phyloP scores from a whole-genome alignment of 1,140 invertebrate genomes.

The Luehdorfia chinensis region DNA sequence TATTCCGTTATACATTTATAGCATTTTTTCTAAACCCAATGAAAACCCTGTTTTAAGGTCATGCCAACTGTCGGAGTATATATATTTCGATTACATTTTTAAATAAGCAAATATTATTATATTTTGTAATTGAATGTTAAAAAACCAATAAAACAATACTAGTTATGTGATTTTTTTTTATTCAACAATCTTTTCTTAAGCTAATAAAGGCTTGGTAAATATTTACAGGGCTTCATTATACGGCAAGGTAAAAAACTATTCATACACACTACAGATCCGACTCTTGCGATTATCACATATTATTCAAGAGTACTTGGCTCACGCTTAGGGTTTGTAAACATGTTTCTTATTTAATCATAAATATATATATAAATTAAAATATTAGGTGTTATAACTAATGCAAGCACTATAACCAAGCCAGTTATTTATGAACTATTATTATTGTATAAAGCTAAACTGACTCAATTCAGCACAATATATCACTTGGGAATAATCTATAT shows the following conservation, averaged over 20 bases:
- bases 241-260: constrained; percentile 73
- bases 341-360: constrained; percentile 19
- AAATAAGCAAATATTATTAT: too few species aligned
- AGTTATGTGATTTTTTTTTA: constrained; percentile 64
- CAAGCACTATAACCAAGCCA: constrained; percentile 54
- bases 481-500: constrained; percentile 59
- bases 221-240: constrained; percentile 75
- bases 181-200: constrained; percentile 71
- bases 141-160: constrained; percentile 63
- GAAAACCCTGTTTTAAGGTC: too few species aligned
- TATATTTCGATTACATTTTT: background rate
- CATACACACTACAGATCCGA: constrained; percentile 51
- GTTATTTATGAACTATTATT: constrained; percentile 30
- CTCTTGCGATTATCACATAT: constrained; percentile 55
- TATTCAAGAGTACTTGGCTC: constrained; percentile 58
- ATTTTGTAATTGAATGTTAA: too few species aligned
- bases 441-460: constrained; percentile 54
- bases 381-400: constrained; percentile 31
- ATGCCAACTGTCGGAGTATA: too few species aligned
- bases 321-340: constrained; percentile 29
- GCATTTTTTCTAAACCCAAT: too few species aligned
- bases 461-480: constrained; percentile 57
- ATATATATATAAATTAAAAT: constrained; percentile 27
- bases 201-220: constrained; percentile 71
- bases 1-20: too few species aligned